Evolutionary conservation across 2,888 invertebrate genomes (phyloP).

Genomic region (Theodoxus fluviatilis): DNA sequence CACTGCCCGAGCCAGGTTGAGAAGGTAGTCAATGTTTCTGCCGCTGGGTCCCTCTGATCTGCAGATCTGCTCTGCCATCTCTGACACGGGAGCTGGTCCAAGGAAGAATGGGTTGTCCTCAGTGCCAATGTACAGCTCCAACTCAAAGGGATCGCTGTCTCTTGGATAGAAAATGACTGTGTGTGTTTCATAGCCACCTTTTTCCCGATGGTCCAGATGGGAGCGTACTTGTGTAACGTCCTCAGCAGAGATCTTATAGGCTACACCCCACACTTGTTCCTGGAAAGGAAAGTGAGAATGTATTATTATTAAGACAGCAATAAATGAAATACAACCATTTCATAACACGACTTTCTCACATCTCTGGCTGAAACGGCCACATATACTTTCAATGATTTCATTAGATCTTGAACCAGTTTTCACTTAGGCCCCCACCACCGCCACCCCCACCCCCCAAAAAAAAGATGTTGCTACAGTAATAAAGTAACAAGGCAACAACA

Average conservation of each 20-base stretch:
- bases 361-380: too few species aligned
- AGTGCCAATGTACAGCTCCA: conserved; percentile 83
- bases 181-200: conserved; percentile 85
- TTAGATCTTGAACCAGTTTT: too few species aligned
- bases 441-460: too few species aligned
- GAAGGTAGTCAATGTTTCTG: conserved; percentile 88
- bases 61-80: conserved; percentile 82
- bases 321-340: neutral
- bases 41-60: conserved; percentile 82
- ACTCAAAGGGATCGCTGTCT: conserved; percentile 70
- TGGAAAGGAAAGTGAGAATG: too few species aligned
- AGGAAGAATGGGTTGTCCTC: conserved; percentile 81
- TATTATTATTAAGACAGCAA: conserved; percentile 34
- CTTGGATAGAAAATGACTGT: conserved; percentile 77
- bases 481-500: too few species aligned
- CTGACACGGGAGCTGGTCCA: conserved; percentile 78
- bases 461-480: too few species aligned
- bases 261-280: conserved; percentile 87
- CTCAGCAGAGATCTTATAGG: conserved; percentile 81
- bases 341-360: neutral
- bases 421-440: too few species aligned
- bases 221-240: conserved; percentile 75
- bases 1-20: conserved; percentile 83
- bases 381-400: too few species aligned
- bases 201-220: conserved; percentile 89